Evolutionary conservation across 2,113 vertebrate genomes (phyloP), one percentile per base, ranked within the genome.

Genomic region (Oreochromis aureus): DNA sequence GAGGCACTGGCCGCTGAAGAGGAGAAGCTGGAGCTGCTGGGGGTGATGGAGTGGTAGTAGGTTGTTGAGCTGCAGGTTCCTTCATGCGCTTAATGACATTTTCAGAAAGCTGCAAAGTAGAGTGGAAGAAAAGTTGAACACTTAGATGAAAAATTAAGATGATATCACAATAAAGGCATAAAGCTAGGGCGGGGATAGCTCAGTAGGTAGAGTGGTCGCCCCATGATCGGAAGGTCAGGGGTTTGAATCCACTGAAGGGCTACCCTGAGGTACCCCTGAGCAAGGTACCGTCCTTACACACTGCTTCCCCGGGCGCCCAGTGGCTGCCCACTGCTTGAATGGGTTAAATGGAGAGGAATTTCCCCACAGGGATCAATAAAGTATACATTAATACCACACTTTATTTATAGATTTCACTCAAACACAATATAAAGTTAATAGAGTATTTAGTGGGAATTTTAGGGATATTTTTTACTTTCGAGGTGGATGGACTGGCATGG

Each of bases 11-110:
- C 78, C 54, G 18, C 22, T 90, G 91, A 36, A 89, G 76, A 83
- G 95, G 66, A 84, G 93, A 30, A 53, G 92, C 81, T 22, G 83
- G 83, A 19, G 81, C 32, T 24, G 18, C 41, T 22, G 89, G n/a
- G 59, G 92, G 41, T 4, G 89, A 2, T 7, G 92, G 58, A 48
- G 89, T 39, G 61, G 91, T 30, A 66, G 78, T 56, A 44, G 61
- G 61, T 3, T 7, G 81, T 5, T 16, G 80, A 96, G 95, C n/a
- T 4, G 92, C 93, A 1, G 97, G 94, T 27, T 99, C 98, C 94
- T 97, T 98, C 98, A 99, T 99, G 7, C 98, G 98, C 81, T 98
- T 98, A 85, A 99, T 98, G 93, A 99, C 96, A 79, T 97, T 98
- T 89, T 99, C 98, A 0, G 98, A 99, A 1, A 99, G 95, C 98